Base-by-base conservation (phyloP, 2,797 vertebrate species). In the Taenioides sp. region DNA sequence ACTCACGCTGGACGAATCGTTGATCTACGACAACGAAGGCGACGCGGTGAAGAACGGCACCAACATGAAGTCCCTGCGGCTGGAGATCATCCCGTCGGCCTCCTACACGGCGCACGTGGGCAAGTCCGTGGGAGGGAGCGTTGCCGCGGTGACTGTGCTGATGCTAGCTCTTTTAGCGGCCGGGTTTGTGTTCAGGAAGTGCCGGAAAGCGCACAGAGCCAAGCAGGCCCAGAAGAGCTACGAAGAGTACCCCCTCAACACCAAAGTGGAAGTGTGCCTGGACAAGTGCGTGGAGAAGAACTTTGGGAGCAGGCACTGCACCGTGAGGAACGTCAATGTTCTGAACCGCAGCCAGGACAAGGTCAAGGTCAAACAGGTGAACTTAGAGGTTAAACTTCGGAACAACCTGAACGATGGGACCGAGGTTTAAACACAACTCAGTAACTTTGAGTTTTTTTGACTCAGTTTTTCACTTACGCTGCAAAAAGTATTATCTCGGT, bases 31-130 rank as follows among this genome's bases (percentile, higher is more conserved):
- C 92, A 98, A 98, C 2, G 97, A 99, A 85, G 97, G 96, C 0
- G 97, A 99, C 87, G 95, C 96, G 87, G 81, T 97, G 50, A 98
- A 98, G 90, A 99, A 99, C 0, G 98, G 98, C 82, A 99, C 97
- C 78, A 99, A 99, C 84, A 99, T 99, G 97, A 99, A 99, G 90
- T 95, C 95, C 0, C 92, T 99, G 40, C 90, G 80, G 2, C 84
- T 99, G 81, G 96, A 98, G 79, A 82, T 89, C 70, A 93, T 93
- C n/a, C 93, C 95, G 31, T 86, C 92, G 0, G 79, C 91, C 0
- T n/a, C 91, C 0, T 95, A 95, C 0, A 94, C 95, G 31, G 95
- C 95, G 37, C 97, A 96, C 0, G 83, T 93, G 0, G 95, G 96
- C 0, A 93, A 95, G 0, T 95, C 96, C 0, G 91, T 98, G 5